A percentile compares a stretch with the other conserved stretches of the same genome.
These are phyloP conservation scores for Coleophora flavipennella DNA, from an alignment of 2,888 invertebrate species.

Conservation along the genomic window DNA sequence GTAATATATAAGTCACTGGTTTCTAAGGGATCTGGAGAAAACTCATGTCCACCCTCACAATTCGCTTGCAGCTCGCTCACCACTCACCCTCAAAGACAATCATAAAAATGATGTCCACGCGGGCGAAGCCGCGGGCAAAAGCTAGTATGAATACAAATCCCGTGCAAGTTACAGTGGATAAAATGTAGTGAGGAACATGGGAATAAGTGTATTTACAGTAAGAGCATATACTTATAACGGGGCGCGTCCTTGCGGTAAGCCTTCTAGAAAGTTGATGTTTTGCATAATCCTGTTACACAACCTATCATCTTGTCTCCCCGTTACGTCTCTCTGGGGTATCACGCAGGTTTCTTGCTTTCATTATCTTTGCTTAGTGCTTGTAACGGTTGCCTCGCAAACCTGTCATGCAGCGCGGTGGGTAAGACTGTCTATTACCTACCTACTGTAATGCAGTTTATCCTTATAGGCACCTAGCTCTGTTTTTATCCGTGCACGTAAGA, in stretches of 20 bases:
- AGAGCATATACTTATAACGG: slow-evolving; percentile 16
- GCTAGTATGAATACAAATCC: too few relatives aligned
- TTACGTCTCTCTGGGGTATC: slow-evolving; percentile 7
- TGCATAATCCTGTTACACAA: slow-evolving; percentile 28
- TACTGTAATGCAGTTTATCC: neutral
- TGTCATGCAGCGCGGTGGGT: neutral
- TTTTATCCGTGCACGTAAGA: too few relatives aligned
- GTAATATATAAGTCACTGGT: too few relatives aligned
- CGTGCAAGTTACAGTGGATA: too few relatives aligned
- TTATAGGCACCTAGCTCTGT: too few relatives aligned
- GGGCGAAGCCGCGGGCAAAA: too few relatives aligned
- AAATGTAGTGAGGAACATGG: too few relatives aligned
- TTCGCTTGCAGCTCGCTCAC: too few relatives aligned
- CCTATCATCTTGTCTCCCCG: slow-evolving; percentile 22
- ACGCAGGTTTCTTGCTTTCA: slow-evolving; percentile 18
- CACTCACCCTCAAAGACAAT: too few relatives aligned
- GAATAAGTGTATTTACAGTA: slow-evolving; percentile 2
- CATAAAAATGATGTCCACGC: too few relatives aligned
- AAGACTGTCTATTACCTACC: neutral
- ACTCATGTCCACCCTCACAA: too few relatives aligned
- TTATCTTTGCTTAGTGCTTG: slow-evolving; percentile 10
- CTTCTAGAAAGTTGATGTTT: slow-evolving; percentile 20
- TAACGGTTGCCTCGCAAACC: slow-evolving; percentile 19
- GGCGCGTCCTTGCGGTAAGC: slow-evolving; percentile 22
- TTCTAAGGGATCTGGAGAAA: too few relatives aligned